Evolutionary conservation across 2,113 vertebrate genomes (phyloP).

Genomic region (Vireo altiloquus): DNA sequence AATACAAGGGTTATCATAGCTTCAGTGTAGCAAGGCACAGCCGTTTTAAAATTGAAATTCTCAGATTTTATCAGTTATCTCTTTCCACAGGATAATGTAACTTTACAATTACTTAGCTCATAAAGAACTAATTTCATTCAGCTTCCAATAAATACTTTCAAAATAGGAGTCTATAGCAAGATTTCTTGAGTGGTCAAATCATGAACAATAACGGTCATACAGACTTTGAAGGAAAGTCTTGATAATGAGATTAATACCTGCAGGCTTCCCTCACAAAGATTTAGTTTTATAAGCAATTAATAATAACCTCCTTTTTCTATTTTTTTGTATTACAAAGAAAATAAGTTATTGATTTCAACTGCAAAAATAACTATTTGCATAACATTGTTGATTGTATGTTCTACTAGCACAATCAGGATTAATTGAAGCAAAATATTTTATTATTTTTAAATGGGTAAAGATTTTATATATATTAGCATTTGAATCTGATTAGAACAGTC

Average conservation of each 20-base stretch:
- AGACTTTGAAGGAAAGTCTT: slow-evolving; percentile 36
- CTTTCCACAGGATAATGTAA: slow-evolving; percentile 45
- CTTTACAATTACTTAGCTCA: slow-evolving; percentile 32
- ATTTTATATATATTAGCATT: slow-evolving; percentile 63
- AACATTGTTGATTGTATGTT: slow-evolving; percentile 66
- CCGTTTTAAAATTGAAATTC: slow-evolving; percentile 63
- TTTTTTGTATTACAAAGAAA: slow-evolving; percentile 70
- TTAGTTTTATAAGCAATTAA: slow-evolving; percentile 70
- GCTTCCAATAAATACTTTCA: slow-evolving; percentile 38
- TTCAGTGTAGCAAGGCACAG: slow-evolving; percentile 50
- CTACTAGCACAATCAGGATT: slow-evolving; percentile 69
- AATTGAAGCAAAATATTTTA: slow-evolving; percentile 69
- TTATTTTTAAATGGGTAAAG: slow-evolving; percentile 73
- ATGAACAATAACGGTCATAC: slow-evolving; percentile 39
- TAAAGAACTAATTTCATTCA: slow-evolving; percentile 59
- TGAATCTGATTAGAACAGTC: slow-evolving; percentile 66
- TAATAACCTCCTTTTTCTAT: slow-evolving; percentile 41
- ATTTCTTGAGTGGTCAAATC: slow-evolving; percentile 30
- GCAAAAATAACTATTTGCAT: slow-evolving; percentile 75
- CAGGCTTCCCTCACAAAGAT: slow-evolving; percentile 44
- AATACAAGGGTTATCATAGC: slow-evolving; percentile 53
- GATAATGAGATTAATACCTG: slow-evolving; percentile 60
- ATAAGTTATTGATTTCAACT: slow-evolving; percentile 75
- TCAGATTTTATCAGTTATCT: slow-evolving; percentile 59
- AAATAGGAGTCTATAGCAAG: not conserved